Base-by-base conservation (phyloP, 1,140 invertebrate genomes). In the Bombus pascuorum region DNA sequence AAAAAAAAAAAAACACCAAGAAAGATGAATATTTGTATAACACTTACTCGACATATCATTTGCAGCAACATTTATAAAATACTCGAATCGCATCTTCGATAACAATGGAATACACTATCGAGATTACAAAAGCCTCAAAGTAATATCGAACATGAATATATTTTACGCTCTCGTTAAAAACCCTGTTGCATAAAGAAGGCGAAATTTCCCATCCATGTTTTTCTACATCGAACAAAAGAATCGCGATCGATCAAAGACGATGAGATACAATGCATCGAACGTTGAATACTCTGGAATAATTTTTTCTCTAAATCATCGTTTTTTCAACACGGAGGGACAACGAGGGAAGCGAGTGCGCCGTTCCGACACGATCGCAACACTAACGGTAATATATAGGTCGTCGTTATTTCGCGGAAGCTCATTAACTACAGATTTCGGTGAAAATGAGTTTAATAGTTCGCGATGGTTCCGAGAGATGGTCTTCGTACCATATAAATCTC, bases 401-500 rank as follows among this genome's bases (percentile, higher is more conserved):
- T 57, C 78, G 44, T 81, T 71, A 81, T 53, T 71, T 71, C 44
- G 25, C 65, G 78, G 66, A 71, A 81, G 66, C 44, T 81, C 78
- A 81, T 81, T 81, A 81, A 81, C 78, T 22, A 57, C 34, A 71
- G 78, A 81, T 81, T 57, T 81, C 44, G 44, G 28, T 25, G 44
- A n/a, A 71, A 81, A 81, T 71, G 78, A 81, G 34, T 71, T 81
- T 81, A 79, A 79, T 79, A 79, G 77, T 68, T 79, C 25, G 62
- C 77, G 59, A 32, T 39, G 12, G 62, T 77, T 42, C 15, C 57
- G 37, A 59, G 18, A 22, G 28, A 65, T 22, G 42, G 42, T n/a
- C 78, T 39, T 70, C 65, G 47, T 25, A 0, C 34, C 34, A 37
- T 53, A 34, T 81, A 81, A 53, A 81, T 81, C 28, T 70, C 66